Evolutionary conservation across 1,140 invertebrate genomes (phyloP).

Genomic region (Teleopsis dalmanni): DNA sequence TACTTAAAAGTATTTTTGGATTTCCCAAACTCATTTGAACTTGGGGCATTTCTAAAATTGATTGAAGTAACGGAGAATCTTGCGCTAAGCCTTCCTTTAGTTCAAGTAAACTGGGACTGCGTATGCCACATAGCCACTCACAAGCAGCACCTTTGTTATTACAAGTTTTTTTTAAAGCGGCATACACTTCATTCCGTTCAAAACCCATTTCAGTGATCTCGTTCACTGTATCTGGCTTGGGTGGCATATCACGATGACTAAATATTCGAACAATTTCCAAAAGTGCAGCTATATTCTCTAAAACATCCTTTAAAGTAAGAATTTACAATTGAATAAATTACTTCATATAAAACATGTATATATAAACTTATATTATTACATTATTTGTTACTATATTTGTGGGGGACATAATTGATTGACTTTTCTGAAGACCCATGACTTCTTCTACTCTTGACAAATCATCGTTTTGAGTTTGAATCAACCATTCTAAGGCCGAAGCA

Average conservation of each 20-base stretch:
- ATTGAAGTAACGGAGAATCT: constrained; percentile 41
- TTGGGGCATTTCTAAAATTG: constrained; percentile 40
- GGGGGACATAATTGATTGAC: constrained; percentile 32
- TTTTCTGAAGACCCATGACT: constrained; percentile 25
- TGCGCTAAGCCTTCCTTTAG: constrained; percentile 34
- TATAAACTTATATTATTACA: constrained; percentile 14
- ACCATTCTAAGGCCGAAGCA: constrained; percentile 35
- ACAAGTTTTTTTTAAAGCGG: constrained; percentile 34
- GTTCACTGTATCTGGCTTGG: constrained; percentile 27
- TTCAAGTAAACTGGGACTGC: constrained; percentile 33
- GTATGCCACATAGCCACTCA: constrained; percentile 42
- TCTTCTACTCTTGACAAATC: constrained; percentile 16
- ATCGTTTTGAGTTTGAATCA: constrained; percentile 35
- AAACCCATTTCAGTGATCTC: constrained; percentile 40
- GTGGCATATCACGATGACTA: constrained; percentile 36
- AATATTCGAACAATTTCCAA: constrained; percentile 42
- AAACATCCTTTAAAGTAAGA: constrained; percentile 18
- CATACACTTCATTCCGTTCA: constrained; percentile 26
- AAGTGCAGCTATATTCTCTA: constrained; percentile 37
- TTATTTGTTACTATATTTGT: constrained; percentile 35
- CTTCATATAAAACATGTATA: neutral
- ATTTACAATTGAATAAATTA: neutral
- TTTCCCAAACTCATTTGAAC: constrained; percentile 40
- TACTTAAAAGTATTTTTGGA: constrained; percentile 42
- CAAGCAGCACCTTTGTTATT: constrained; percentile 43